Evolutionary conservation across 2,888 invertebrate species (phyloP), one percentile per base, ranked within the genome.

Genomic region (Diaperis boleti): DNA sequence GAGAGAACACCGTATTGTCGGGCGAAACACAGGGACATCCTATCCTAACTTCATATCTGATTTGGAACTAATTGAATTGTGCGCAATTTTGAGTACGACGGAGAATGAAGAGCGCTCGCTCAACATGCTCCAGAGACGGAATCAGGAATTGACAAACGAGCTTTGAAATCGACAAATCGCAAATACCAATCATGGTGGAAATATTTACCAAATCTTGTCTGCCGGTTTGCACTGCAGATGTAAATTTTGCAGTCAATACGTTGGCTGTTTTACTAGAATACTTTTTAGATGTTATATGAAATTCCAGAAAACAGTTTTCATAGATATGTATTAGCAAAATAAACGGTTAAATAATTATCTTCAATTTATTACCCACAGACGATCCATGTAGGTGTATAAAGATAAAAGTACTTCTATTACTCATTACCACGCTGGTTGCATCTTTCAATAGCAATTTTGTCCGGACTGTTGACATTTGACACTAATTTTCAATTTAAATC

Each of bases 21-120:
- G 45, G 61, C 62, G 64, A 39, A 59, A 60, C 68, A 62, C 39
- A 59, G 62, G 66, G 68, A 68, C 61, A 52, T 63, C 57, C 65
- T 60, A 50, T 63, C 62, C 66, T 45, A 69, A 68, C 68, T 69
- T 70, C 69, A 66, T 69, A 69, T 69, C 70, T 69, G 72, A 72
- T 72, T 72, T 68, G 67, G 67, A 67, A 64, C 69, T 70, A 72
- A 72, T 72, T 72, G 72, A 72, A 70, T 70, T 65, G 67, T 64
- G 54, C 67, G 62, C 56, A 56, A 56, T 56, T 56, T 55, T 45
- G 33, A 33, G 55, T 52, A 26, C 26, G 55, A 41, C 29, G 54
- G 45, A 45, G 45, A 45, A 45, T 56, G 56, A 54, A 54, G 54
- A 54, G 39, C 42, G 54, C 11, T 35, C 56, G 35, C 42, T 42